phyloP scores from a whole-genome alignment of 2,113 vertebrate genomes.

The Nipponia nippon region DNA sequence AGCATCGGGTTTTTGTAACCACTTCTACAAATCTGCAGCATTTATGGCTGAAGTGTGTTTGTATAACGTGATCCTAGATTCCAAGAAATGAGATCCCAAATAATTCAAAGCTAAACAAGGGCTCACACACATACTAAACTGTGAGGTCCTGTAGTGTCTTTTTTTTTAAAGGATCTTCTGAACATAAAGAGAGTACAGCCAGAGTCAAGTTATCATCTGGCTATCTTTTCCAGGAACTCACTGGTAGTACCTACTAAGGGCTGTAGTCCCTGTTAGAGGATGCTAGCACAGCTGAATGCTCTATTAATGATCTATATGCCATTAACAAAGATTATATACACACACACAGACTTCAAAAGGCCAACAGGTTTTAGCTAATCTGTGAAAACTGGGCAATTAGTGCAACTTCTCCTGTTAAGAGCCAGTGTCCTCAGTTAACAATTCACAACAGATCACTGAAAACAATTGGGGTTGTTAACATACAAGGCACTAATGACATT shows the following conservation, averaged over 20 bases:
- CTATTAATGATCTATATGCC: background rate
- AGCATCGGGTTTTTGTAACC: background rate
- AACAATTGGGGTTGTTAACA: slow-evolving; percentile 40
- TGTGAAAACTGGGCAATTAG: slow-evolving; percentile 44
- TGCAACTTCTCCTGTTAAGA: background rate
- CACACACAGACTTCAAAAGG: background rate
- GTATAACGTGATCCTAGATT: background rate
- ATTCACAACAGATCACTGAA: background rate
- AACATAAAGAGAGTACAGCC: background rate
- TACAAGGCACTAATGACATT: slow-evolving; percentile 1
- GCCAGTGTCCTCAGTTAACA: background rate
- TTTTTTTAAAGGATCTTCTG: background rate
- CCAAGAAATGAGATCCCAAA: background rate
- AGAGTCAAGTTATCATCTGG: background rate
- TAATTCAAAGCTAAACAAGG: slow-evolving; percentile 5
- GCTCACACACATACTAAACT: background rate
- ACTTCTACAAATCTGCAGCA: background rate
- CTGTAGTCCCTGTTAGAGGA: background rate
- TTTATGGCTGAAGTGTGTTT: background rate
- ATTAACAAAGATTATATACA: background rate
- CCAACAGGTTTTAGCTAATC: background rate
- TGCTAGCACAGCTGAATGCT: background rate
- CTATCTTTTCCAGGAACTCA: background rate
- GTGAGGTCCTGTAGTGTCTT: background rate
- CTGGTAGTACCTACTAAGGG: background rate